A percentile compares a stretch with the other conserved stretches of the same genome.
phyloP scores from a whole-genome alignment of 2,888 invertebrate species.

The Alviniconcha strummeri region DNA sequence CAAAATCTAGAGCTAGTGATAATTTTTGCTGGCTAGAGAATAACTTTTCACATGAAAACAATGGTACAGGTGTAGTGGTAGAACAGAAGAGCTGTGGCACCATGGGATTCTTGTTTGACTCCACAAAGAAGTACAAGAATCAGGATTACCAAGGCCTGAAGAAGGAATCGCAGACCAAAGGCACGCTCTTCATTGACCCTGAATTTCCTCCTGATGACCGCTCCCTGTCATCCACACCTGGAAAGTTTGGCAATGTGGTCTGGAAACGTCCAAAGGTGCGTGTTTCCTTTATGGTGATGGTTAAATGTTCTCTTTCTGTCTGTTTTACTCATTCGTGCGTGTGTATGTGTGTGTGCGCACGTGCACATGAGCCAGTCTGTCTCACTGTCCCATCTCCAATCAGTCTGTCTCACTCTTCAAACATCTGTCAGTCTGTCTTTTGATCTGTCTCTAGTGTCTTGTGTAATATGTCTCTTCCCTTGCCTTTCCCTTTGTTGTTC shows the following conservation, averaged over 20 bases:
- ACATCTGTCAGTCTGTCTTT: no score
- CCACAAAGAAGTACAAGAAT: constrained; percentile 71
- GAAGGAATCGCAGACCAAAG: constrained; percentile 72
- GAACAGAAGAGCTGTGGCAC: no score
- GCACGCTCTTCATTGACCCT: constrained; percentile 76
- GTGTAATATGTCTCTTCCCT: constrained; percentile 7
- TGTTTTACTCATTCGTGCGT: not conserved
- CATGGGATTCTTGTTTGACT: constrained; percentile 52
- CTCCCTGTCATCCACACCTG: constrained; percentile 64
- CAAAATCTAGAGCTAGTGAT: no score
- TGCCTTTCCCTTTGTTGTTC: constrained; percentile 6
- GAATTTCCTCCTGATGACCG: constrained; percentile 76
- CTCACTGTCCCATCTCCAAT: no score
- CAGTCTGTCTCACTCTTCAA: no score
- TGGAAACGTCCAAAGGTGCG: constrained; percentile 72
- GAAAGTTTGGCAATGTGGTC: constrained; percentile 65
- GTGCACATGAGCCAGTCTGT: not conserved
- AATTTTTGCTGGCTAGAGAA: no score
- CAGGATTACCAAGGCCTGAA: constrained; percentile 75
- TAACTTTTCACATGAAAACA: no score
- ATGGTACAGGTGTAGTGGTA: no score
- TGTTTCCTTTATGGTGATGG: not conserved
- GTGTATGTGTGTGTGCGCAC: not conserved
- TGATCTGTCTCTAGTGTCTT: not conserved
- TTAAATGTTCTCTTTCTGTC: not conserved